Conservation (phyloP, 2,113 vertebrate genomes). For the Ochotona princeps region DNA sequence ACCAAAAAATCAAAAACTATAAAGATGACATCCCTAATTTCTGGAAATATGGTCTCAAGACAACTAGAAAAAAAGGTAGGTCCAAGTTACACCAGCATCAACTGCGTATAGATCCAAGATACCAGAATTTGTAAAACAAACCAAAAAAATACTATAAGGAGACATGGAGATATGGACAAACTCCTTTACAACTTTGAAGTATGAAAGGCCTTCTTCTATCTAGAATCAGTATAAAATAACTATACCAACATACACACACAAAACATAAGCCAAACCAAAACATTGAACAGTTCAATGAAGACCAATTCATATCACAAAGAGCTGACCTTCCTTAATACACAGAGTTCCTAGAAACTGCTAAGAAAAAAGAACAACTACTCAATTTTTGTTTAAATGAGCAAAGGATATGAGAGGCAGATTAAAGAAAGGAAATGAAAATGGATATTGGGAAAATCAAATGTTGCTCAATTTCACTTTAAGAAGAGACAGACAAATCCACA, state of each 20-base stretch:
- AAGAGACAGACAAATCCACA: background rate
- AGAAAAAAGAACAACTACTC: background rate
- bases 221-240: background rate
- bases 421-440: background rate
- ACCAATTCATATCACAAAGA: background rate
- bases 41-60: background rate
- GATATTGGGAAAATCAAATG: background rate
- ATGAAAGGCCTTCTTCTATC: background rate
- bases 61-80: background rate
- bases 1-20: background rate
- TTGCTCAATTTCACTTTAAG: background rate
- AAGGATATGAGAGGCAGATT: background rate
- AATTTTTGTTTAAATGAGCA: background rate
- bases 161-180: background rate
- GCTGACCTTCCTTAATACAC: background rate
- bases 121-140: background rate
- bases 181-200: background rate
- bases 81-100: background rate
- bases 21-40: background rate
- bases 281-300: background rate
- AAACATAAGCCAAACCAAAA: background rate
- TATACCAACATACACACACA: background rate
- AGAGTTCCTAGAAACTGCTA: background rate
- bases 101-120: background rate
- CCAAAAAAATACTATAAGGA: background rate